Conservation (phyloP, 2,888 invertebrate genomes). For the Embidobia sp. region DNA sequence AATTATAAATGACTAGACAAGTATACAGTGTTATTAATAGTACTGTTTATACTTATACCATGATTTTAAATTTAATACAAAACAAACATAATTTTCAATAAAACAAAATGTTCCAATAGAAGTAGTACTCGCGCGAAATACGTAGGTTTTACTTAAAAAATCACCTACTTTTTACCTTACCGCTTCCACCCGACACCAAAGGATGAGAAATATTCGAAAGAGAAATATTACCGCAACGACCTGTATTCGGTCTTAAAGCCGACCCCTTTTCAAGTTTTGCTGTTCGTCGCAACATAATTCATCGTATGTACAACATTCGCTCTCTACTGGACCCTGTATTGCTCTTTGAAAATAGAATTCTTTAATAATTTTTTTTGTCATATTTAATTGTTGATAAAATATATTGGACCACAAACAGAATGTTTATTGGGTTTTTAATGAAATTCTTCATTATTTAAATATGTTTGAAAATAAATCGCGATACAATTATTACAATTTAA, state of each 20-base stretch:
- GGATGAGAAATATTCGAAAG: conserved; percentile 65
- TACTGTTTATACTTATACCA: too few relatives aligned
- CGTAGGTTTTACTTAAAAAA: conserved; percentile 41
- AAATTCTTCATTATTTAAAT: too few relatives aligned
- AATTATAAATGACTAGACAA: too few relatives aligned
- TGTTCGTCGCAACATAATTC: conserved; percentile 59
- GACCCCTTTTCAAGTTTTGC: conserved; percentile 58
- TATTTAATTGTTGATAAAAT: conserved; percentile 18
- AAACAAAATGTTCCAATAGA: conserved; percentile 2
- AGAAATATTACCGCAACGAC: conserved; percentile 67
- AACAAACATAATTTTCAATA: background rate
- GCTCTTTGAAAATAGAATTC: conserved; percentile 45
- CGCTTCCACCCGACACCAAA: conserved; percentile 47
- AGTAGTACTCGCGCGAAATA: conserved; percentile 23
- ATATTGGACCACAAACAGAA: too few relatives aligned
- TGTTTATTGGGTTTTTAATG: too few relatives aligned
- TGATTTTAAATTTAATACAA: background rate
- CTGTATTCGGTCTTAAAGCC: conserved; percentile 59
- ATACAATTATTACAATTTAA: too few relatives aligned
- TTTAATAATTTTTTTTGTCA: conserved; percentile 36
- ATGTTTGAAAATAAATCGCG: too few relatives aligned
- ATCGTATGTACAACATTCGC: conserved; percentile 54
- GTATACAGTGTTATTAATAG: too few relatives aligned
- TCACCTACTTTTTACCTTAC: conserved; percentile 45
- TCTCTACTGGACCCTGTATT: conserved; percentile 32